phyloP scores from a whole-genome alignment of 2,888 invertebrate species.

The Ypsolopha sequella region DNA sequence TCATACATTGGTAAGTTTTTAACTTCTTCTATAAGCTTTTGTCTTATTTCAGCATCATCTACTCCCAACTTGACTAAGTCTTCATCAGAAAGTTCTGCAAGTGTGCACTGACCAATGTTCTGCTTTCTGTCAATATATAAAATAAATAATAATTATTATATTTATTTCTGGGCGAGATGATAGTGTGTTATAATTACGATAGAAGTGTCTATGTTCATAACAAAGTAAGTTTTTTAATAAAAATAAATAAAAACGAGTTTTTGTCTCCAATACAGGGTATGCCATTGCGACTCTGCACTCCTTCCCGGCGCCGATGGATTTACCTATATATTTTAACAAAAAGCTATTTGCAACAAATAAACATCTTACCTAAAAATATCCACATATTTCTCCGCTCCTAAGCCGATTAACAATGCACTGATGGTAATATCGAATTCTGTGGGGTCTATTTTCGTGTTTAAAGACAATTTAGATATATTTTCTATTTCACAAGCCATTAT shows the following conservation, averaged over 20 bases:
- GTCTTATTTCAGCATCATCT: constrained; percentile 38
- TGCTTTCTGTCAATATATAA: constrained; percentile 29
- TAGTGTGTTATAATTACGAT: too few relatives aligned
- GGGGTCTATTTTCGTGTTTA: constrained; percentile 33
- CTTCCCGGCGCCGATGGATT: too few relatives aligned
- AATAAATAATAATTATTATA: constrained; percentile 1
- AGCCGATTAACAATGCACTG: constrained; percentile 39
- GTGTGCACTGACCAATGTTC: constrained; percentile 52
- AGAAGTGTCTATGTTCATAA: too few relatives aligned
- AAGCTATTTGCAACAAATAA: not conserved
- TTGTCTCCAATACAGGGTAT: too few relatives aligned
- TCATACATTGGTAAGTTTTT: constrained; percentile 50
- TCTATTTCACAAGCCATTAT: not conserved
- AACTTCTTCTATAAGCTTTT: constrained; percentile 40
- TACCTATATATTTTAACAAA: too few relatives aligned
- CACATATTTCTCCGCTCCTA: constrained; percentile 54
- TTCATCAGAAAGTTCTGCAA: constrained; percentile 50
- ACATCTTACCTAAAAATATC: constrained; percentile 47
- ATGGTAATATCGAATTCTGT: constrained; percentile 50
- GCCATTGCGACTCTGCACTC: too few relatives aligned
- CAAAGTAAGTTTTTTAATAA: too few relatives aligned
- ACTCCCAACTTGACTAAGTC: constrained; percentile 53
- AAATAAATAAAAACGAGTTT: too few relatives aligned
- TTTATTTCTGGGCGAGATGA: too few relatives aligned
- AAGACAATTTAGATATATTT: not conserved